Evolutionary conservation across 2,113 vertebrate genomes (phyloP).

Genomic region (Malurus elegans): DNA sequence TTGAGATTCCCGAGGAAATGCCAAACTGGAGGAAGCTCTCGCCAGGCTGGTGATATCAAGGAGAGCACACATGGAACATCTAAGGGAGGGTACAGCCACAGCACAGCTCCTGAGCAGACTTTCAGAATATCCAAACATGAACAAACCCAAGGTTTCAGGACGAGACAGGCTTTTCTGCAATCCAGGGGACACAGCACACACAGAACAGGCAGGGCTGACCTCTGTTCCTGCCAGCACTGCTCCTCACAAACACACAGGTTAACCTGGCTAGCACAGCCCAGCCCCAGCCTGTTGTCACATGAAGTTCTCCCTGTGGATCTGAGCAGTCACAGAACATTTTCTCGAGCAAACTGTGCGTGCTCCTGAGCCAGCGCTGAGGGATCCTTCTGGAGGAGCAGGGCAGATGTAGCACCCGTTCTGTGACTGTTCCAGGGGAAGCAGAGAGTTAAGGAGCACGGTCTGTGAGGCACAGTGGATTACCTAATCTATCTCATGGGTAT

Average conservation of each 20-base stretch:
- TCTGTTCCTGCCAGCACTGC: neutral
- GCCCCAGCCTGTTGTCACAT: neutral
- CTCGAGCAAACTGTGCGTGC: neutral
- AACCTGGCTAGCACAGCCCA: neutral
- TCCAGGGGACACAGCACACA: neutral
- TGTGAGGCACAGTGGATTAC: slow-evolving; percentile 30
- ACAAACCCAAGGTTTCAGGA: neutral
- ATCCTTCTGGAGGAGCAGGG: neutral
- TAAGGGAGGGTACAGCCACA: neutral
- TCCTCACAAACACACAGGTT: neutral
- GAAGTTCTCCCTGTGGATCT: neutral
- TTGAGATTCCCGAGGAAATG: neutral
- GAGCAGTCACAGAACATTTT: neutral
- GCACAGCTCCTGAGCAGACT: neutral
- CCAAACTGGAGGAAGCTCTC: neutral
- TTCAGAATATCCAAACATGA: neutral
- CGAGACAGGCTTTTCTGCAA: neutral
- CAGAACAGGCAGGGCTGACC: neutral
- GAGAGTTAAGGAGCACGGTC: neutral
- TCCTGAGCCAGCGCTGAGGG: neutral
- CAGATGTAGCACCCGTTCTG: neutral
- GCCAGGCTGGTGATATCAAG: neutral
- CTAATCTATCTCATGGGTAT: slow-evolving; percentile 29
- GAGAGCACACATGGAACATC: neutral
- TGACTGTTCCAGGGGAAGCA: neutral